Evolutionary conservation across 2,888 invertebrate genomes (phyloP).

Genomic region (Autographa pulchrina): DNA sequence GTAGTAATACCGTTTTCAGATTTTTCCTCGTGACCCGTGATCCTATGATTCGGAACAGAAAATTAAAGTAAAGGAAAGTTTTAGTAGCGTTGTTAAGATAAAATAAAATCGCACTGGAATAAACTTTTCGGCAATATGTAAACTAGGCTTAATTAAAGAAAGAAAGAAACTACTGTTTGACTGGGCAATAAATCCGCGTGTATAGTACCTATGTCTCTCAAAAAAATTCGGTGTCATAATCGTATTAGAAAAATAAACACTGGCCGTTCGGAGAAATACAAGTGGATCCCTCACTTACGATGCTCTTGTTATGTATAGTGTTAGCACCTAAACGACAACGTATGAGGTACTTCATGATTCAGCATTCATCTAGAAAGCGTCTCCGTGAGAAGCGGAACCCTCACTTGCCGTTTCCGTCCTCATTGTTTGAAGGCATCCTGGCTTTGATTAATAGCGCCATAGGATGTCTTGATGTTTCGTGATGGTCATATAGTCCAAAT

Average conservation of each 20-base stretch:
- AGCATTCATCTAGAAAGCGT: constrained; percentile 62
- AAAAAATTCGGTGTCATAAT: background rate
- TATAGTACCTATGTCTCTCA: no score
- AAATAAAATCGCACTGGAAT: background rate
- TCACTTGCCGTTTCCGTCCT: constrained; percentile 76
- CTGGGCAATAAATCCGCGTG: no score
- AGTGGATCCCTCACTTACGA: background rate
- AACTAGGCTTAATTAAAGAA: no score
- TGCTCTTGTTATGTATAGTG: background rate
- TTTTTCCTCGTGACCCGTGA: no score
- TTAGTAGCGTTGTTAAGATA: background rate
- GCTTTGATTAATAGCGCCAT: constrained; percentile 61
- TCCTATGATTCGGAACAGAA: no score
- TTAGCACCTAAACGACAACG: constrained; percentile 21
- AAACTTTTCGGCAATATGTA: no score
- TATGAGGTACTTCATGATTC: constrained; percentile 60
- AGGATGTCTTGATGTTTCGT: constrained; percentile 54
- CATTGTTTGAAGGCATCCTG: constrained; percentile 82
- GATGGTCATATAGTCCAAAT: constrained; percentile 26
- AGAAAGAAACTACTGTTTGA: no score
- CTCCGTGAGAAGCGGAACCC: constrained; percentile 80
- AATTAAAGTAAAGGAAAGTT: background rate
- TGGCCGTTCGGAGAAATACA: background rate
- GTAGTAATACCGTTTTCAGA: no score
- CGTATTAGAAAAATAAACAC: background rate